A percentile compares a stretch with the other conserved stretches of the same genome.
These are phyloP conservation scores for Drosophila athabasca DNA, from an alignment of 1,140 invertebrate species.

Conservation along the genomic window DNA sequence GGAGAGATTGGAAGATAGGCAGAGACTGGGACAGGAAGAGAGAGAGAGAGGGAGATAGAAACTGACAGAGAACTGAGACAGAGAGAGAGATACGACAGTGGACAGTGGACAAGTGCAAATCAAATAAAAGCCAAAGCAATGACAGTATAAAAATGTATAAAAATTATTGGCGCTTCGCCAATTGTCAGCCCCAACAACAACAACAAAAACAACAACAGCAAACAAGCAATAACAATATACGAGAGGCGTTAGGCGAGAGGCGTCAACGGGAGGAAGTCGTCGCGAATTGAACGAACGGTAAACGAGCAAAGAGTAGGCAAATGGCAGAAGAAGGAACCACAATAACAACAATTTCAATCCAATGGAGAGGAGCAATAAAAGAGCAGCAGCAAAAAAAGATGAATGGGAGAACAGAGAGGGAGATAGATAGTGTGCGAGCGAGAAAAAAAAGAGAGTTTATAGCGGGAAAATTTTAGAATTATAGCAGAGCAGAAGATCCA, in stretches of 20 bases:
- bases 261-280: neutral
- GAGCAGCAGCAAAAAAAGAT: no score
- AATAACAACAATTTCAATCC: no score
- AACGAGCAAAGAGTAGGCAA: conserved; percentile 1
- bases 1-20: neutral
- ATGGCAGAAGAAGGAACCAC: no score
- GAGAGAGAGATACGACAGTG: neutral
- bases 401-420: no score
- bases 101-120: conserved; percentile 14
- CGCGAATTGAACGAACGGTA: conserved; percentile 22
- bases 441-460: no score
- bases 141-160: conserved; percentile 71
- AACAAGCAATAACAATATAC: conserved; percentile 3
- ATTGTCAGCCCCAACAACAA: conserved; percentile 56
- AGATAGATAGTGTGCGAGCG: no score
- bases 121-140: conserved; percentile 48
- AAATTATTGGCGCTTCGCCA: conserved; percentile 79
- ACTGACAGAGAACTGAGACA: neutral
- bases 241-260: no score
- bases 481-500: no score
- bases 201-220: conserved; percentile 29
- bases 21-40: neutral
- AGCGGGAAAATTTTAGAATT: no score
- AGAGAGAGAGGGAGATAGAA: conserved; percentile 7
- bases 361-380: no score